Evolutionary conservation across 2,797 vertebrate genomes (phyloP).

Genomic region (Triplophysa yarkandensis): DNA sequence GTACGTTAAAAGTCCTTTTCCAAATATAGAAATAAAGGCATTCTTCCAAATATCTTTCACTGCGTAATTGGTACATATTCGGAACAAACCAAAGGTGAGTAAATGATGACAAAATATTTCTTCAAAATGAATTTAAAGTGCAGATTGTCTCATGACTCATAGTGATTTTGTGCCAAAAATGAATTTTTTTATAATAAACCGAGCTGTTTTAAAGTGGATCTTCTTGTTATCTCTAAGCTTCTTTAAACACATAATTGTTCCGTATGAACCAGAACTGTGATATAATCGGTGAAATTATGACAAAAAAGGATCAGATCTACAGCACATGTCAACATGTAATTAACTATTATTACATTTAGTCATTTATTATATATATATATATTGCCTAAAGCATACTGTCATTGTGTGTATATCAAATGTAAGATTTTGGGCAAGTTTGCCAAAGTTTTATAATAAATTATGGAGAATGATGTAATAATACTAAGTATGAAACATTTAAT

Average conservation of each 20-base stretch:
- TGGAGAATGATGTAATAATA: background rate
- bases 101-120: too few relatives aligned
- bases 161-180: too few relatives aligned
- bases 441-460: background rate
- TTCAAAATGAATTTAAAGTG: too few relatives aligned
- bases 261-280: background rate
- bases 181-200: too few relatives aligned
- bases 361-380: too few relatives aligned
- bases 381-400: background rate
- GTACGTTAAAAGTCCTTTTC: too few relatives aligned
- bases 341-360: too few relatives aligned
- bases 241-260: slow-evolving; percentile 51
- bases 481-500: background rate
- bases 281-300: background rate
- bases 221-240: slow-evolving; percentile 64
- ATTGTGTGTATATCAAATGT: background rate
- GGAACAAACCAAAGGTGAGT: too few relatives aligned
- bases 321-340: background rate
- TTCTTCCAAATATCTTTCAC: too few relatives aligned
- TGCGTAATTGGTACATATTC: too few relatives aligned
- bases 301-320: background rate
- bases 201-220: slow-evolving; percentile 53
- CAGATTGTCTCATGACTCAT: too few relatives aligned
- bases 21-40: too few relatives aligned
- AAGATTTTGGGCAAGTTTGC: background rate